Percentiles rank a stretch among this genome's conserved stretches.
These are phyloP conservation scores for Philotrypesis tridentata DNA, from an alignment of 1,140 invertebrate species.

Conservation along the genomic window DNA sequence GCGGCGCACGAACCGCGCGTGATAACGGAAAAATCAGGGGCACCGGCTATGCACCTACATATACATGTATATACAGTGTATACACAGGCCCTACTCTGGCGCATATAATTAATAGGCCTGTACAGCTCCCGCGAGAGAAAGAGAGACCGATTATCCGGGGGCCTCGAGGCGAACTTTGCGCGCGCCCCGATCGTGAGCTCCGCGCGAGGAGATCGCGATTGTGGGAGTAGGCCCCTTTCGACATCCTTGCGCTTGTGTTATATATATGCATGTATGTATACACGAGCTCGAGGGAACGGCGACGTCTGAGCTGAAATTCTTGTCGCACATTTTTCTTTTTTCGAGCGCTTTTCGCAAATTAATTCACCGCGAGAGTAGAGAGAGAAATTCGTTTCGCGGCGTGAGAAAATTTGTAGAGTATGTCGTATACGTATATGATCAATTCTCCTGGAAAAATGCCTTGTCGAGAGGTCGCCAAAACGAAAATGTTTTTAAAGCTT, in stretches of 20 bases:
- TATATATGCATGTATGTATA: constrained; percentile 22
- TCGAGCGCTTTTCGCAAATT: too few relatives aligned
- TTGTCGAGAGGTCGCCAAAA: too few relatives aligned
- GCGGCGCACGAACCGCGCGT: background rate
- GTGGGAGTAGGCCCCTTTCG: background rate
- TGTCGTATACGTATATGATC: too few relatives aligned
- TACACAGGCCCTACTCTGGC: too few relatives aligned
- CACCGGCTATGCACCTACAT: background rate
- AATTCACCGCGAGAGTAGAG: background rate
- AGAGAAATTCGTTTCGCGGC: background rate
- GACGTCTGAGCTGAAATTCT: constrained; percentile 4
- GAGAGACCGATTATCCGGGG: background rate
- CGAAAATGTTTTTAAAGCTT: too few relatives aligned
- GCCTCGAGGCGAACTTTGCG: constrained; percentile 6
- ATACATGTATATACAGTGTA: too few relatives aligned
- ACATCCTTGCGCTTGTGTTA: too few relatives aligned
- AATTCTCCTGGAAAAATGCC: too few relatives aligned
- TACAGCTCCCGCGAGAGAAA: background rate
- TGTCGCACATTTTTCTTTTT: constrained; percentile 15
- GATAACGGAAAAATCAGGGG: background rate
- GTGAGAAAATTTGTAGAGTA: constrained; percentile 24
- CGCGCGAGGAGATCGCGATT: constrained; percentile 27
- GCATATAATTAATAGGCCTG: constrained; percentile 7
- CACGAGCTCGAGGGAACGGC: background rate
- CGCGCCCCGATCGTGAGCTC: background rate